Base-by-base conservation (phyloP, 2,888 invertebrate species). In the Lasioglossum marginatum region DNA sequence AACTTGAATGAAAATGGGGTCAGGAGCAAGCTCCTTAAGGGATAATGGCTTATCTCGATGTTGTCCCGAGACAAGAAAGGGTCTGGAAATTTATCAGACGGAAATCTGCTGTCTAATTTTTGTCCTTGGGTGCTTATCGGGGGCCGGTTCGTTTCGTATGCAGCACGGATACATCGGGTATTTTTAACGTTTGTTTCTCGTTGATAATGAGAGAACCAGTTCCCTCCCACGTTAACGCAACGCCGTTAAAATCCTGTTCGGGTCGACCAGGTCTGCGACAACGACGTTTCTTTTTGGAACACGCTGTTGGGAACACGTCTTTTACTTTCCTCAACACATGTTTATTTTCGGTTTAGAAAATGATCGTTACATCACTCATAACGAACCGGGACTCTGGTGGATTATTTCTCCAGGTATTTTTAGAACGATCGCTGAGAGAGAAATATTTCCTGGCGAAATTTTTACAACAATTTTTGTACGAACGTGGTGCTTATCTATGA, bases 41-140 rank as follows among this genome's bases (percentile, higher is more conserved):
- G 90, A 89, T 90, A 90, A 90, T 87, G 85, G 85, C 88, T 90
- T 87, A 86, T 87, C 87, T 81, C 75, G 78, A 84, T 83, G 83
- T 81, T 77, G 82, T 73, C 73, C 81, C 77, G 77, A 81, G 87
- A 88, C 81, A 79, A 84, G 88, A 82, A 72, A 60, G 77, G 77
- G 71, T 52, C 78, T 52, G 83, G 72, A 79, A 75, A 75, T 81
- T 83, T 83, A 79, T 85, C 81, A 66, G 74, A 80, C 60, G 43
- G 85, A 63, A 57, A 79, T 80, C 34, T 60, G 16, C n/a, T 71
- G 34, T 72, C 71, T 34, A 73, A 85, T 75, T 71, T 63, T 75
- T 57, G 40, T 68, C 23, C 40, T 8, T 43, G 45, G n/a, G 23
- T 76, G 14, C 45, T 45, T 52, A 43, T 43, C 57, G 10, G 57